Percentiles rank a stretch among this genome's conserved stretches.
Evolutionary conservation across 2,113 vertebrate species (phyloP).

Genomic region (Scomber scombrus): DNA sequence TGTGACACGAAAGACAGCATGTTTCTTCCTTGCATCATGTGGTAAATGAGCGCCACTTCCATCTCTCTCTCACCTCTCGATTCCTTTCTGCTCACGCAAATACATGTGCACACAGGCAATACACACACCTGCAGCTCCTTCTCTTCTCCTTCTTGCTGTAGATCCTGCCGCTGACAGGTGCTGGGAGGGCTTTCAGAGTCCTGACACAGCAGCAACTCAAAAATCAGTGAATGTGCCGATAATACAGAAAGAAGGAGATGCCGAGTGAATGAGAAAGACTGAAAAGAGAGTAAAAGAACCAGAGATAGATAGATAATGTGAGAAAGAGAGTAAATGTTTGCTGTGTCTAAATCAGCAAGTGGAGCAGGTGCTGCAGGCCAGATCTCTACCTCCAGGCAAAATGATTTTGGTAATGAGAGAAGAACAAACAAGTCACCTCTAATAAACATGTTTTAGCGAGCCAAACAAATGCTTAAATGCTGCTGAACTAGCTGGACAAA

Average conservation of each 20-base stretch:
- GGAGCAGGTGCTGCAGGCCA: conserved; percentile 41
- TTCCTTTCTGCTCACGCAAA: conserved; percentile 9
- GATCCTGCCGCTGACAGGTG: conserved; percentile 72
- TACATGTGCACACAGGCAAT: not conserved
- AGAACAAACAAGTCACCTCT: conserved; percentile 44
- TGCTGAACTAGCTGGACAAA: not conserved
- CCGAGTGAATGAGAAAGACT: not conserved
- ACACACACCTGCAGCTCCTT: conserved; percentile 38
- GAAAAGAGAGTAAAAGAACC: not conserved
- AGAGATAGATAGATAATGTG: not conserved
- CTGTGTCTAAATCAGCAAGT: conserved; percentile 13
- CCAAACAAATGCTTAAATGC: conserved; percentile 29
- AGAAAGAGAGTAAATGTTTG: conserved; percentile 20
- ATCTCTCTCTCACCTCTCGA: conserved; percentile 1
- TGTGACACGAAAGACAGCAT: conserved; percentile 67
- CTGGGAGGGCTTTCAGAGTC: conserved; percentile 70
- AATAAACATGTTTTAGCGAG: conserved; percentile 24
- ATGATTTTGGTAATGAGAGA: conserved; percentile 31
- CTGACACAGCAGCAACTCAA: conserved; percentile 65
- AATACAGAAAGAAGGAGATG: conserved; percentile 12
- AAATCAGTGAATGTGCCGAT: conserved; percentile 28
- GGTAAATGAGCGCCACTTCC: conserved; percentile 68
- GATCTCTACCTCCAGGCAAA: conserved; percentile 20
- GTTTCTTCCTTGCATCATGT: conserved; percentile 67
- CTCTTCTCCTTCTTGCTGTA: conserved; percentile 33